Conservation (phyloP, 1,140 invertebrate genomes). For the Gryon sp. region DNA sequence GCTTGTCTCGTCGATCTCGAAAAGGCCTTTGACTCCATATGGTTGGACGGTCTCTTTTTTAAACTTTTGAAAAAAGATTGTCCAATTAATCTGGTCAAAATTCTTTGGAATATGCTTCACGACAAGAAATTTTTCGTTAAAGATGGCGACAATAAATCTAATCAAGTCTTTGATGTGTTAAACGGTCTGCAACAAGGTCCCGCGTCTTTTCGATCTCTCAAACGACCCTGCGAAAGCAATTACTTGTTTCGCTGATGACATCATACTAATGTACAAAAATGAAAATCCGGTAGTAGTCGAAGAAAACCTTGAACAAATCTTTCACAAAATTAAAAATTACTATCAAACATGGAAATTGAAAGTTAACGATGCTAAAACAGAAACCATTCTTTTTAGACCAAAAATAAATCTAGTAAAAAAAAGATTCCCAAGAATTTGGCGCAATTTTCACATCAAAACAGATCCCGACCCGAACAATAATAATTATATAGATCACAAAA, state of each 20-base stretch:
- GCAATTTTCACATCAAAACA: constrained; percentile 1
- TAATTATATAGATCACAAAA: constrained; percentile 16
- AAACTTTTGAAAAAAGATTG: not conserved
- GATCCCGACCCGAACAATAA: not conserved
- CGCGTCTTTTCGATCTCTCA: not conserved
- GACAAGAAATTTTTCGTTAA: constrained; percentile 2
- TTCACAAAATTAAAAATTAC: constrained; percentile 5
- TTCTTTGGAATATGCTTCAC: not conserved
- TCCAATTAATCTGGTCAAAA: not conserved
- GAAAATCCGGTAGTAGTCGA: no score
- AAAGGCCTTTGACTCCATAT: constrained; percentile 4
- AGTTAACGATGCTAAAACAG: constrained; percentile 5
- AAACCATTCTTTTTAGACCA: constrained; percentile 31
- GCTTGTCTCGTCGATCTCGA: no score
- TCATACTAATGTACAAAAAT: not conserved
- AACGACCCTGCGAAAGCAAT: not conserved
- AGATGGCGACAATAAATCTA: no score
- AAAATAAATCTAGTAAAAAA: not conserved
- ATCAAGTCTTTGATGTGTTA: no score
- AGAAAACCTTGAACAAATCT: not conserved
- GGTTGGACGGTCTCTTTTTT: not conserved
- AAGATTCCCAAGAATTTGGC: constrained; percentile 1
- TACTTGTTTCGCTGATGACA: not conserved
- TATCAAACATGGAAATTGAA: constrained; percentile 24
- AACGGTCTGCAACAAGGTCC: constrained; percentile 18